These are phyloP conservation scores for Pseudomyrmex cubaensis DNA, from an alignment of 1,140 invertebrate species.

Conservation along the genomic window DNA sequence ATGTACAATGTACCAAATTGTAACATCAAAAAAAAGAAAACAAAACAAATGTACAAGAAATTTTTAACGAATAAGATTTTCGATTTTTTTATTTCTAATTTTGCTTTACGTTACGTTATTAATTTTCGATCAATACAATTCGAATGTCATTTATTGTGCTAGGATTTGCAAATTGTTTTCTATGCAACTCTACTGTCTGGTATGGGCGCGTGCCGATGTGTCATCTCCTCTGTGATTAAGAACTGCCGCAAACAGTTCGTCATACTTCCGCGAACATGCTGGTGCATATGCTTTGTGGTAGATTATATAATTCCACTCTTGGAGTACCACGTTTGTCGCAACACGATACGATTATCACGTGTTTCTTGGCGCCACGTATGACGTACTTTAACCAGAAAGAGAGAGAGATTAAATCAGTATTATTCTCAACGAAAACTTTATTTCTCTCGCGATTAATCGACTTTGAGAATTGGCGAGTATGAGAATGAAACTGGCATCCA, in stretches of 20 bases:
- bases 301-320: conserved; percentile 31
- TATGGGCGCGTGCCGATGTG: conserved; percentile 14
- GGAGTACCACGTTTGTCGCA: conserved; percentile 31
- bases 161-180: not conserved
- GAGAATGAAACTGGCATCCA: too few species aligned
- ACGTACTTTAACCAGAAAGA: conserved; percentile 2
- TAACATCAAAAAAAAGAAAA: too few species aligned
- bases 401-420: not conserved
- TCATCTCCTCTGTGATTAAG: conserved; percentile 48
- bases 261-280: conserved; percentile 56
- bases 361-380: conserved; percentile 15
- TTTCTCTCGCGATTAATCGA: not conserved
- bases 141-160: not conserved
- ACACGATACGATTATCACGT: conserved; percentile 15
- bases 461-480: too few species aligned
- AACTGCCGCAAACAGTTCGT: conserved; percentile 37
- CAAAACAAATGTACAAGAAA: too few species aligned
- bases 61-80: too few species aligned
- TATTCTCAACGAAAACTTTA: not conserved
- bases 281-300: conserved; percentile 30
- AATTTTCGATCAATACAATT: too few species aligned
- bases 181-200: not conserved
- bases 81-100: too few species aligned
- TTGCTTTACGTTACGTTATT: too few species aligned
- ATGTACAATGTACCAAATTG: too few species aligned